Percentiles rank a stretch among this genome's conserved stretches.
Evolutionary conservation across 2,797 vertebrate species (phyloP).

Genomic region (Lagocephalus sceleratus): DNA sequence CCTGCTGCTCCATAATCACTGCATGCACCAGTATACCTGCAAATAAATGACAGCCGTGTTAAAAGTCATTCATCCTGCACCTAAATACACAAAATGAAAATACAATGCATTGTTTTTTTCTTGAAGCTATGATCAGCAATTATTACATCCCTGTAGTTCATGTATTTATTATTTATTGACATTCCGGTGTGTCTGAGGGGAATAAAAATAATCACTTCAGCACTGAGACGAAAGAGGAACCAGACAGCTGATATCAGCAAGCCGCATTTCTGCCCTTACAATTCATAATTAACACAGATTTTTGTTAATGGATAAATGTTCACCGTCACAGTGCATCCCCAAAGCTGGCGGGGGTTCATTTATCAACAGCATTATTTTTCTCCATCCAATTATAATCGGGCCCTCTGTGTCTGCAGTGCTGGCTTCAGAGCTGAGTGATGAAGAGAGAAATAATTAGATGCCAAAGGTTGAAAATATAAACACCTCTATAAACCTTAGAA

Average conservation of each 20-base stretch:
- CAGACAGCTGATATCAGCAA: slow-evolving; percentile 18
- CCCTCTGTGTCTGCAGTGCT: slow-evolving; percentile 29
- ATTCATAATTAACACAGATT: slow-evolving; percentile 30
- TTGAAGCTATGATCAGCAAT: too few relatives aligned
- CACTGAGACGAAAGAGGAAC: slow-evolving; percentile 12
- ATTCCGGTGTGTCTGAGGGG: background rate
- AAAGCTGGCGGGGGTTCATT: slow-evolving; percentile 32
- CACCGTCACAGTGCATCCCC: slow-evolving; percentile 20
- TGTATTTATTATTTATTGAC: background rate
- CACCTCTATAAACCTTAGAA: slow-evolving; percentile 11
- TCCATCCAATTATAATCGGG: slow-evolving; percentile 42
- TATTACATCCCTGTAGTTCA: background rate
- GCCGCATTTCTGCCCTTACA: slow-evolving; percentile 10
- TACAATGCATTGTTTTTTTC: background rate
- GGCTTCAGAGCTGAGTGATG: slow-evolving; percentile 11
- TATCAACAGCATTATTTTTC: slow-evolving; percentile 20
- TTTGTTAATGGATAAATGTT: slow-evolving; percentile 36
- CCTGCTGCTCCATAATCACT: too few relatives aligned
- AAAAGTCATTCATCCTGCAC: too few relatives aligned
- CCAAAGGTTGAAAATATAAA: slow-evolving; percentile 28
- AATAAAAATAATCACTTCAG: too few relatives aligned
- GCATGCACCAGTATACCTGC: too few relatives aligned
- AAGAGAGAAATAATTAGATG: slow-evolving; percentile 24
- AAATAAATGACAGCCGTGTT: too few relatives aligned
- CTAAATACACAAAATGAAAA: background rate